Percentiles rank a stretch among this genome's conserved stretches.
Conservation (phyloP, 2,113 vertebrate genomes). For the Muntiacus reevesi region DNA sequence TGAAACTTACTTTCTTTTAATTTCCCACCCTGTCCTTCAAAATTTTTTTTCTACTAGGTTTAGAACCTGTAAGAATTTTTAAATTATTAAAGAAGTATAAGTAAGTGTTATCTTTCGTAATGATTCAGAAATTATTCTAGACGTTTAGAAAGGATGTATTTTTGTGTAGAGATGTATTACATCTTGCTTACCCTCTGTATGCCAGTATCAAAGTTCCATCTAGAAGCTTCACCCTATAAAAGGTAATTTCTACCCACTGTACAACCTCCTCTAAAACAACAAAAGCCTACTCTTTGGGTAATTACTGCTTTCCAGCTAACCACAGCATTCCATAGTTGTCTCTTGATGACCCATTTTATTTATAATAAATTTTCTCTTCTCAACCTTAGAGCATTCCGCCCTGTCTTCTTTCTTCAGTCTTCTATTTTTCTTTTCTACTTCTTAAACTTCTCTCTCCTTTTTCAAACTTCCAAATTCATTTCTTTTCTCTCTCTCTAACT, state of each 20-base stretch:
- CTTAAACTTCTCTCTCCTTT: neutral
- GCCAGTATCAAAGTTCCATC: neutral
- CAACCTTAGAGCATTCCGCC: neutral
- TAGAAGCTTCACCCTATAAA: neutral
- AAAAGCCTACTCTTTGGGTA: neutral
- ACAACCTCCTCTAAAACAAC: neutral
- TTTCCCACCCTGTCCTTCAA: neutral
- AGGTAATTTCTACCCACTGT: neutral
- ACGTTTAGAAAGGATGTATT: neutral
- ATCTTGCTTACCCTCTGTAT: neutral
- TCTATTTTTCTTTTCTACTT: neutral
- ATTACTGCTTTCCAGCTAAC: neutral
- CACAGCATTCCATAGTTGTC: neutral
- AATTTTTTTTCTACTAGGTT: neutral
- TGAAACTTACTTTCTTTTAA: neutral
- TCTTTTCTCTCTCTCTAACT: neutral
- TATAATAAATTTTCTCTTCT: neutral
- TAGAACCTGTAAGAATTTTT: neutral
- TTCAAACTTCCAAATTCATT: neutral
- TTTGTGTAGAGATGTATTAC: neutral
- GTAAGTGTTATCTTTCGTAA: neutral
- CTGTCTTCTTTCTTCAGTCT: neutral
- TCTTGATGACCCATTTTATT: neutral
- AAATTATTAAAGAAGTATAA: neutral
- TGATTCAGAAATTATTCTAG: constrained; percentile 10